Conservation (phyloP, 37 sponge, comb jelly and placozoan species). For the Aphrocallistes beatrix region DNA sequence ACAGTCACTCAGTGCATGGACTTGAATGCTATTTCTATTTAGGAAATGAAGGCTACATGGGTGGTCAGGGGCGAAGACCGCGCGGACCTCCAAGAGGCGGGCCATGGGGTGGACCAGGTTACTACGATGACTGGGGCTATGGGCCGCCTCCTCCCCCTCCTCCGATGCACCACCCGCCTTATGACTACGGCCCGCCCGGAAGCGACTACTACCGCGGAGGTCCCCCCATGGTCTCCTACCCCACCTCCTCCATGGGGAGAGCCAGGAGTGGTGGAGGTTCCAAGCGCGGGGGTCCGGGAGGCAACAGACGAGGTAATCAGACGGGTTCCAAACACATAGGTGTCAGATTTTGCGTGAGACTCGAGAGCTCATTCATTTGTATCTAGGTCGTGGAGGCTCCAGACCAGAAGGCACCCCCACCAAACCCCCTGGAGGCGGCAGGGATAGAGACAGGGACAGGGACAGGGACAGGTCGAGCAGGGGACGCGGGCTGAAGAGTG, state of each 20-base stretch:
- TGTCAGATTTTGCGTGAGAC: no score
- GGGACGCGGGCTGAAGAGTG: background rate
- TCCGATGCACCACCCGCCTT: background rate
- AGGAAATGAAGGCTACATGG: background rate
- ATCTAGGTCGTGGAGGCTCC: background rate
- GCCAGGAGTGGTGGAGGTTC: background rate
- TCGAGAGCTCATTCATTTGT: no score
- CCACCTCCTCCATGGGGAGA: background rate
- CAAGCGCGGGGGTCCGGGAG: background rate
- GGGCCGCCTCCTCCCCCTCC: background rate
- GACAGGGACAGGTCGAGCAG: no score
- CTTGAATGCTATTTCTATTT: background rate
- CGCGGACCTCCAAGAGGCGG: background rate
- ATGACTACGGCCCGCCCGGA: background rate
- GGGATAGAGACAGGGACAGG: background rate
- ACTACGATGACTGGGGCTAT: background rate
- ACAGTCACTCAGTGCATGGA: background rate
- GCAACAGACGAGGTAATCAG: slow-evolving; percentile 4
- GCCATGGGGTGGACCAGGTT: background rate
- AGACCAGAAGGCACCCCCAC: background rate
- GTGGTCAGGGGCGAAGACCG: background rate
- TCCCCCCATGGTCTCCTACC: background rate
- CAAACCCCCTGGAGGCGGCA: background rate
- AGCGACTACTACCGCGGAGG: background rate
- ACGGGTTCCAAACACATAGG: no score